Base-by-base conservation (phyloP, 2,113 vertebrate species). In the Phycodurus eques region DNA sequence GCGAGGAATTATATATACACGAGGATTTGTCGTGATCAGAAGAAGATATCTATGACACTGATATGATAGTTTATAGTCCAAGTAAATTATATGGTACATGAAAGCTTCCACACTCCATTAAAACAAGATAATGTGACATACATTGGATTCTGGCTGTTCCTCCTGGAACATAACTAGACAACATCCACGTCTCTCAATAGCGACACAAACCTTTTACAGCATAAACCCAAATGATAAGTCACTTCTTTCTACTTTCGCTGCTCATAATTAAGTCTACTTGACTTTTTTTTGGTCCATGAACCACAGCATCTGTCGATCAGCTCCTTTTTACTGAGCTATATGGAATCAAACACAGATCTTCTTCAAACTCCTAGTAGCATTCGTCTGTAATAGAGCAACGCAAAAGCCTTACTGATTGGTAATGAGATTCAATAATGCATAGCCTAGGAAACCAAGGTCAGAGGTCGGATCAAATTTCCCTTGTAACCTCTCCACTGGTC, bases 1-100 rank as follows among this genome's bases (percentile, higher is more conserved):
- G 61, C 77, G 67, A 77, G 66, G 68, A 72, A 42, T 77, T 76
- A 46, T 75, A 74, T 74, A 76, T 83, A 77, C 75, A 77, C 5
- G 17, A 61, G 62, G 19, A 67, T 68, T 13, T 20, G 51, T 35
- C 72, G 68, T 56, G 67, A 77, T 72, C 67, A 79, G 59, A 77
- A 72, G 71, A 74, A 74, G 77, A 73, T 60, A 64, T 71, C 76
- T 68, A 53, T 69, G 70, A 68, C 63, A 39, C 31, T 80, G 64
- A 80, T 77, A 85, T 76, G 74, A 68, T 70, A 75, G 68, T 39
- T 42, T 9, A 43, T 73, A 59, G 69, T 73, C 81, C 70, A 70
- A 73, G 73, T 81, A 66, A 74, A 73, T 78, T 60, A 15, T 63
- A 80, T 1, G 27, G 27, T 27, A 27, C 74, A 67, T 75, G 44